phyloP scores from a whole-genome alignment of 2,888 invertebrate genomes.

The Rhamphomyia laevipes region DNA sequence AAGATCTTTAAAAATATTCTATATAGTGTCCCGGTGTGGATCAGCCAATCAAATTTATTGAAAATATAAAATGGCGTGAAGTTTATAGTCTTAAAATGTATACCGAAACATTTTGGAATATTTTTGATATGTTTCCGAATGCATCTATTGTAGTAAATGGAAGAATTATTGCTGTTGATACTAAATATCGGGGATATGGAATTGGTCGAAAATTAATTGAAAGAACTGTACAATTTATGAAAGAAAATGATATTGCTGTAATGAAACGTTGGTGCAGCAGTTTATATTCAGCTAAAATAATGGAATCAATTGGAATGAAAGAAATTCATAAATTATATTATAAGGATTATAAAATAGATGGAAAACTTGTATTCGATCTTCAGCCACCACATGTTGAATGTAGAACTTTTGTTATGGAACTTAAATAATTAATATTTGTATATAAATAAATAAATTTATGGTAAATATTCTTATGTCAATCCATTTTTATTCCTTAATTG shows the following conservation, averaged over 20 bases:
- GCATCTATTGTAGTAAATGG: constrained; percentile 11
- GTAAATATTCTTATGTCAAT: too few species aligned
- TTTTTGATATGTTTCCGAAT: constrained; percentile 27
- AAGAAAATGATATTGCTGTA: constrained; percentile 23
- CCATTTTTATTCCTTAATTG: too few species aligned
- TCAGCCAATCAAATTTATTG: constrained; percentile 24
- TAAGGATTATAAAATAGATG: too few species aligned
- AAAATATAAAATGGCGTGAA: constrained; percentile 30
- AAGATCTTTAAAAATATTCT: background rate
- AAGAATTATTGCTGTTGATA: constrained; percentile 12
- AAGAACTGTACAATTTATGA: constrained; percentile 12
- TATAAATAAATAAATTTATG: too few species aligned
- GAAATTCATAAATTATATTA: constrained; percentile 40
- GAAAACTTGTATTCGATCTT: too few species aligned
- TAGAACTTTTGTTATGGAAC: constrained; percentile 40
- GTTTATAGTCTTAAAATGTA: constrained; percentile 33
- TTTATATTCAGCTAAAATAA: constrained; percentile 53
- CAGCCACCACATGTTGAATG: constrained; percentile 43
- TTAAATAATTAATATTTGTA: constrained; percentile 17
- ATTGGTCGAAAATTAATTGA: constrained; percentile 13
- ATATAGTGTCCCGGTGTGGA: constrained; percentile 13
- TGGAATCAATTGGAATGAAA: constrained; percentile 50
- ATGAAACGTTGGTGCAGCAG: constrained; percentile 57
- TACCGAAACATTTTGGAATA: constrained; percentile 29
- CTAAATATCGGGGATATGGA: constrained; percentile 12